These are phyloP conservation scores for Trachelipus rathkii DNA, from an alignment of 1,140 invertebrate genomes.

Conservation along the genomic window DNA sequence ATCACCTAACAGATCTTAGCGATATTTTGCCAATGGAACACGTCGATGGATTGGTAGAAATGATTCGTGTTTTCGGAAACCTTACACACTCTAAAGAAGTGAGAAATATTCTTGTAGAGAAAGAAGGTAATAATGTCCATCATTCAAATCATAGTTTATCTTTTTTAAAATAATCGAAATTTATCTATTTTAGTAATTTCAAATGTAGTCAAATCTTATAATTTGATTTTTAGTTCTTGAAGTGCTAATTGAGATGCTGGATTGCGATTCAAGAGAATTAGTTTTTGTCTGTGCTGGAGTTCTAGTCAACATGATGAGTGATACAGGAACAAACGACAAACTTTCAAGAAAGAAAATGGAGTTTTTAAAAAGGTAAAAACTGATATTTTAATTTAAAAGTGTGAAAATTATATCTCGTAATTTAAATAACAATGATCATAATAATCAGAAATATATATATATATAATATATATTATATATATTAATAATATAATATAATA, in stretches of 20 bases:
- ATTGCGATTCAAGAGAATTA: constrained; percentile 57
- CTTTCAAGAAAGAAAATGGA: constrained; percentile 55
- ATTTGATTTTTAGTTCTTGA: constrained; percentile 52
- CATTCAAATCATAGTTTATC: too few relatives aligned
- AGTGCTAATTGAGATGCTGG: constrained; percentile 55
- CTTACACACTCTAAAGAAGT: constrained; percentile 60
- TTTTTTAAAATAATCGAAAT: too few relatives aligned
- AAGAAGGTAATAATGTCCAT: constrained; percentile 33
- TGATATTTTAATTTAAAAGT: neutral
- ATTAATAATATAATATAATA: too few relatives aligned
- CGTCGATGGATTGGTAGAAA: constrained; percentile 60
- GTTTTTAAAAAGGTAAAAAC: constrained; percentile 52
- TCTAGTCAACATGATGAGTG: constrained; percentile 66
- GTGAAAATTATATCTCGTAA: neutral
- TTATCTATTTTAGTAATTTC: too few relatives aligned
- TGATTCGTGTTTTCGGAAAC: constrained; percentile 63
- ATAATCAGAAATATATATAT: too few relatives aligned
- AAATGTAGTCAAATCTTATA: too few relatives aligned
- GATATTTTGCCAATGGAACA: constrained; percentile 54
- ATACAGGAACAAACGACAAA: constrained; percentile 57
- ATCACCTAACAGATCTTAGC: constrained; percentile 48
- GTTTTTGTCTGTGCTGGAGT: constrained; percentile 62
- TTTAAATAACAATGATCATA: too few relatives aligned
- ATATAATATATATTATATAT: too few relatives aligned
- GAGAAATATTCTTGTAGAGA: constrained; percentile 50